Evolutionary conservation across 1,140 invertebrate species (phyloP).

Genomic region (Nasonia giraulti): DNA sequence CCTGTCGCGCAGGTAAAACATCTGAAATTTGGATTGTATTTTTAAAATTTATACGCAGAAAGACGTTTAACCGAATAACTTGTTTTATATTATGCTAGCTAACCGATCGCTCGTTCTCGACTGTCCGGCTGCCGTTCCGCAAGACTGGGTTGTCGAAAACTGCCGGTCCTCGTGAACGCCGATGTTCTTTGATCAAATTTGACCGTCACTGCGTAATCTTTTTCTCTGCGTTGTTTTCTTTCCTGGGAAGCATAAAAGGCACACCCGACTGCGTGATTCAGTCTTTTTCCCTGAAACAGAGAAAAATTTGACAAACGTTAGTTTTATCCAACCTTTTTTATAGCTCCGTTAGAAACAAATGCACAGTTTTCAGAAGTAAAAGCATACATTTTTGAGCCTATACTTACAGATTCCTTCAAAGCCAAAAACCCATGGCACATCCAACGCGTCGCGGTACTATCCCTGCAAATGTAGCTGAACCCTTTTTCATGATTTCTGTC

Average conservation of each 20-base stretch:
- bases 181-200: slow-evolving; percentile 94
- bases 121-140: slow-evolving; percentile 83
- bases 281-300: slow-evolving; percentile 87
- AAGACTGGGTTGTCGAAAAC: slow-evolving; percentile 88
- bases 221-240: slow-evolving; percentile 97
- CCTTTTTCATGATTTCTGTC: slow-evolving; percentile 98
- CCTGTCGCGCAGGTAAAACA: slow-evolving; percentile 77
- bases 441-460: slow-evolving; percentile 93
- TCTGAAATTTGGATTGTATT: slow-evolving; percentile 60
- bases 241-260: slow-evolving; percentile 99
- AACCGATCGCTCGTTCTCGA: slow-evolving; percentile 69
- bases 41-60: neutral
- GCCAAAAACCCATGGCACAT: slow-evolving; percentile 99
- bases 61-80: neutral
- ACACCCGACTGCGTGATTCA: slow-evolving; percentile 99
- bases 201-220: slow-evolving; percentile 95
- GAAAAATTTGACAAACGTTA: neutral
- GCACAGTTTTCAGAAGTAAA: too few relatives aligned
- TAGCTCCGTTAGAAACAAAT: too few relatives aligned
- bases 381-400: too few relatives aligned
- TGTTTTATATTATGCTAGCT: slow-evolving; percentile 28
- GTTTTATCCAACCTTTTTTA: neutral
- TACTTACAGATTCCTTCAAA: slow-evolving; percentile 89
- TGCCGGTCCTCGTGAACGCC: slow-evolving; percentile 96
- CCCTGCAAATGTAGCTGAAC: slow-evolving; percentile 94